These are phyloP conservation scores for Mamestra configurata DNA, from an alignment of 1,140 invertebrate species.

Conservation along the genomic window DNA sequence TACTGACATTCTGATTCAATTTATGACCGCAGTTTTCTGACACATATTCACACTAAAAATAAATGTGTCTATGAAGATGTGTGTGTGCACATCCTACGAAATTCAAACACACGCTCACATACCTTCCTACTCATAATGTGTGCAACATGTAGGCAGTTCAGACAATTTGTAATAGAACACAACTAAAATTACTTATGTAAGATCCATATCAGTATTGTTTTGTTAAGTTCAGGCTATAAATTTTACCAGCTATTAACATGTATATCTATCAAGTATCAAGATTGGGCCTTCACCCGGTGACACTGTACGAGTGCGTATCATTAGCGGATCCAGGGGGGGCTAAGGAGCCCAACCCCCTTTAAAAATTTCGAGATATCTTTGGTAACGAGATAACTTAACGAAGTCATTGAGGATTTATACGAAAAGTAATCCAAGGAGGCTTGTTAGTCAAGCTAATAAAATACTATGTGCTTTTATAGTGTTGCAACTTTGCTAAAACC, in stretches of 20 bases:
- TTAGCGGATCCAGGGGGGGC: too few relatives aligned
- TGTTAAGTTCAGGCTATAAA: slow-evolving; percentile 36
- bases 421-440: too few relatives aligned
- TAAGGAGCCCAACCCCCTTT: too few relatives aligned
- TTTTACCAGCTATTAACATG: slow-evolving; percentile 33
- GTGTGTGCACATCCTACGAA: not conserved
- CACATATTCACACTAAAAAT: not conserved
- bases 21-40: not conserved
- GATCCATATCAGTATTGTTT: slow-evolving; percentile 44
- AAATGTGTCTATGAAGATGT: not conserved
- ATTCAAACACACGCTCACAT: slow-evolving; percentile 6
- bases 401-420: too few relatives aligned
- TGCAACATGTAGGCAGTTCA: not conserved
- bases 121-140: not conserved
- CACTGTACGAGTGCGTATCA: not conserved
- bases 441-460: too few relatives aligned
- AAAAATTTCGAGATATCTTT: too few relatives aligned
- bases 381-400: too few relatives aligned
- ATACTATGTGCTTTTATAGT: too few relatives aligned
- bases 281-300: slow-evolving; percentile 43
- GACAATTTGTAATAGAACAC: slow-evolving; percentile 23
- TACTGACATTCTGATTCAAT: slow-evolving; percentile 22
- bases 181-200: slow-evolving; percentile 34
- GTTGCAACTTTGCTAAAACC: too few relatives aligned
- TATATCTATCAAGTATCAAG: slow-evolving; percentile 34